Evolutionary conservation across 2,888 invertebrate genomes (phyloP), one percentile per base, ranked within the genome.

Genomic region (Latheticus oryzae): DNA sequence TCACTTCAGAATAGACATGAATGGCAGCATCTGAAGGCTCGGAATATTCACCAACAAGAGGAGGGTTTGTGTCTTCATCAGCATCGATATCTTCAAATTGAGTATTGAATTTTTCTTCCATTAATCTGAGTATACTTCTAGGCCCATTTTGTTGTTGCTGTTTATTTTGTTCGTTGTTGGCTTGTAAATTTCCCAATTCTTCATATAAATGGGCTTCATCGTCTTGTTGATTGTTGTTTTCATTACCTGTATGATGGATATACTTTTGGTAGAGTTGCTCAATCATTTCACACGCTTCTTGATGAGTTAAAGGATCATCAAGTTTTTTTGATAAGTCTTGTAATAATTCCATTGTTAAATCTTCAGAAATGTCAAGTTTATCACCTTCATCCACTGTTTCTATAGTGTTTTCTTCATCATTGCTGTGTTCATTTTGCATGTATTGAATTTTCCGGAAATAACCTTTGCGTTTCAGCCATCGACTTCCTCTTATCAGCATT

Each of bases 201-300:
- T 79, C 79, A 55, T 79, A 79, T 16, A 79, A 62, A 64, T 79
- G 79, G 28, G 75, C 74, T 60, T 79, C 78, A 60, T 79, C 78
- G 5, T 78, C 76, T 67, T 76, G 74, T 60, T 79, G 74, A 60
- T 81, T 80, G 58, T 81, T 79, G 63, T 84, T 84, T 55, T 81
- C 80, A 60, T 84, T 84, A 65, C 85, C 85, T 60, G 82, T 85
- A 66, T 88, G 87, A 69, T 88, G 87, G 72, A 89, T 88, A 37
- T 89, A 87, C 43, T 88, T 81, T 74, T 89, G 89, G 69, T 90
- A 90, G 3, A 90, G 78, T 67, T 88, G 87, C 71, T 90, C 89
- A 58, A 91, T 90, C 81, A 88, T 87, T 75, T 89, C 89, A 24
- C 88, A 81, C 1, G 90, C 90, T 71, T 90, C 87, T 47, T 86